phyloP scores from a whole-genome alignment of 2,797 vertebrate species.

The Helostoma temminkii region DNA sequence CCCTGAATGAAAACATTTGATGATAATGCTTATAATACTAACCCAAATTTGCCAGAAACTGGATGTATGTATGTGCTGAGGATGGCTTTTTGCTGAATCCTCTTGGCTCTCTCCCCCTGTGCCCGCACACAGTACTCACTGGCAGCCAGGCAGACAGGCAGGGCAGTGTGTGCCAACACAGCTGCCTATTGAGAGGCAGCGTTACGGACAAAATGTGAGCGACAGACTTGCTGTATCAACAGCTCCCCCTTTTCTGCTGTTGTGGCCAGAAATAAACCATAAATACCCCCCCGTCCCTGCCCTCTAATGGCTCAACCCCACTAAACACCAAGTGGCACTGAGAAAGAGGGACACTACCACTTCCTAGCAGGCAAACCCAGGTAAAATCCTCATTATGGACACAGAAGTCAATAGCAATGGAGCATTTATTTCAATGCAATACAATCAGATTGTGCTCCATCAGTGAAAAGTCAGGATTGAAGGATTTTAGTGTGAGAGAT shows the following conservation, averaged over 20 bases:
- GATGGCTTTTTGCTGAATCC: constrained; percentile 78
- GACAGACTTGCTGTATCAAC: constrained; percentile 91
- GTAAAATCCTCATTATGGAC: constrained; percentile 63
- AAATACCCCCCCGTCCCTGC: constrained; percentile 84
- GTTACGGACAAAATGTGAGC: constrained; percentile 83
- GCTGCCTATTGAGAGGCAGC: constrained; percentile 87
- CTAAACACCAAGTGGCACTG: constrained; percentile 71
- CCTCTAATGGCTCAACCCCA: constrained; percentile 77
- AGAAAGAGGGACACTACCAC: constrained; percentile 66
- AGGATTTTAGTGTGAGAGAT: constrained; percentile 26
- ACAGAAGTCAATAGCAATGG: background rate
- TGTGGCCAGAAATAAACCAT: constrained; percentile 87
- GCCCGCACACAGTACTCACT: constrained; percentile 75
- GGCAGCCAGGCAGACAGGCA: constrained; percentile 73
- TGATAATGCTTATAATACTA: background rate
- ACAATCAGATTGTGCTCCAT: constrained; percentile 28
- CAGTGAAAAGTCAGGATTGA: constrained; percentile 27
- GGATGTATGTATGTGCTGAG: constrained; percentile 80
- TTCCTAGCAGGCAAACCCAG: constrained; percentile 73
- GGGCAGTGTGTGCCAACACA: constrained; percentile 78
- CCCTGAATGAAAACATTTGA: background rate
- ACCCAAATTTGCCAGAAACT: constrained; percentile 34
- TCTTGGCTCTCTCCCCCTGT: constrained; percentile 76
- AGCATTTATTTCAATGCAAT: constrained; percentile 20
- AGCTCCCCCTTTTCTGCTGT: constrained; percentile 85